Percentiles rank a stretch among this genome's conserved stretches.
phyloP scores from a whole-genome alignment of 1,140 invertebrate species.

The Augochlora pura region DNA sequence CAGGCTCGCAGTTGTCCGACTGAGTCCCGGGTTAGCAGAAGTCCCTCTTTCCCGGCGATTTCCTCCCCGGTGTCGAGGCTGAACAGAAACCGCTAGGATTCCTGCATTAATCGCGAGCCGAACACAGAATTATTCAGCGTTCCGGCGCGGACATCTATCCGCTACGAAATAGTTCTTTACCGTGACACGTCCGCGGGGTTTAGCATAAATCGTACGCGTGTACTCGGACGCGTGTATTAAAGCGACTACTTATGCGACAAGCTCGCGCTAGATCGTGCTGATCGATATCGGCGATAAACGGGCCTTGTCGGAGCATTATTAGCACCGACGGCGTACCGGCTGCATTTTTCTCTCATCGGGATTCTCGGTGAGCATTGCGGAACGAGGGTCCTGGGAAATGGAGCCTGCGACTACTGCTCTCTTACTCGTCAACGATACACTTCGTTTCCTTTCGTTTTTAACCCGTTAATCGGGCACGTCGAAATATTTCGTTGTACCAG shows the following conservation, averaged over 20 bases:
- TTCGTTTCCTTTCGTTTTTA: background rate
- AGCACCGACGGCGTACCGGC: conserved; percentile 11
- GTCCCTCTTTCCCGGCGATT: background rate
- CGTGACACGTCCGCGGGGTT: conserved; percentile 4
- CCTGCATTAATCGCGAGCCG: conserved; percentile 12
- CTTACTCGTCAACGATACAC: conserved; percentile 16
- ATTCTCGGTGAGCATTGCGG: conserved; percentile 5
- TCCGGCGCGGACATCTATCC: too few relatives aligned
- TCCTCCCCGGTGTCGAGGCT: background rate
- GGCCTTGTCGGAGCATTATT: conserved; percentile 28
- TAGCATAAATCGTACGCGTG: conserved; percentile 22
- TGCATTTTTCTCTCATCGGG: conserved; percentile 32
- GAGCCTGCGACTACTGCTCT: background rate
- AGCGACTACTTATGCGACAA: conserved; percentile 30
- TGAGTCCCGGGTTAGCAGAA: background rate
- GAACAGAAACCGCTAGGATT: conserved; percentile 23
- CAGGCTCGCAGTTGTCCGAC: background rate
- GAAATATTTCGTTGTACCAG: too few relatives aligned
- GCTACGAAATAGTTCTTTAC: background rate
- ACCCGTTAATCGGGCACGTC: background rate
- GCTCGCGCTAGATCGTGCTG: conserved; percentile 23
- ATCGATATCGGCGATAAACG: conserved; percentile 20
- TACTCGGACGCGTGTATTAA: conserved; percentile 14
- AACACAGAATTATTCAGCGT: conserved; percentile 18
- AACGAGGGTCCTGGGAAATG: conserved; percentile 11